Percentiles rank a stretch among this genome's conserved stretches.
These are phyloP conservation scores for Teleiodes luculella DNA, from an alignment of 2,888 invertebrate species.

Conservation along the genomic window DNA sequence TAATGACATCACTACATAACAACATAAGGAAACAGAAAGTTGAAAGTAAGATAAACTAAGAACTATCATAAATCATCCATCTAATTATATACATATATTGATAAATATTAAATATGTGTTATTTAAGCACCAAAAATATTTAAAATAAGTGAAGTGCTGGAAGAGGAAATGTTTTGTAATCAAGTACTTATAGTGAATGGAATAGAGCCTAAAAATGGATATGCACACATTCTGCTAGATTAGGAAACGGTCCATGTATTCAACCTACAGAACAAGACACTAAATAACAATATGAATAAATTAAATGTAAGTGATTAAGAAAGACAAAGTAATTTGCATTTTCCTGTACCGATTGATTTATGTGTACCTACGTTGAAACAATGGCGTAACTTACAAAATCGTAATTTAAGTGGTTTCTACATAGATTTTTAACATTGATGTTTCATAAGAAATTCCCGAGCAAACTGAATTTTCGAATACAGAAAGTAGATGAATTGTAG, in stretches of 20 bases:
- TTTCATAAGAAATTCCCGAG: no score
- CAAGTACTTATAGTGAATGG: neutral
- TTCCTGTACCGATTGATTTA: conserved; percentile 34
- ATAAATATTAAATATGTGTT: no score
- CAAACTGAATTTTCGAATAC: no score
- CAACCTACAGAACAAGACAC: neutral
- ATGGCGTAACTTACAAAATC: neutral
- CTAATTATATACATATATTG: no score
- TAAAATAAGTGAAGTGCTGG: no score
- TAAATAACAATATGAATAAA: conserved; percentile 17
- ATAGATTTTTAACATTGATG: no score
- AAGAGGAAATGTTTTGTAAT: no score
- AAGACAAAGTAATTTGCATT: conserved; percentile 43
- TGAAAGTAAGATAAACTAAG: no score
- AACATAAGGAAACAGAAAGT: neutral
- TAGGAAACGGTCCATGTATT: neutral
- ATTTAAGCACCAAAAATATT: no score
- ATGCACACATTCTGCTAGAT: no score
- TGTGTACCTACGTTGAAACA: conserved; percentile 28
- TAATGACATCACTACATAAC: neutral
- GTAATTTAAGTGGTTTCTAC: neutral
- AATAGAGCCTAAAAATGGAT: neutral
- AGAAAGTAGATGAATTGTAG: neutral
- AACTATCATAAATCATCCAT: no score
- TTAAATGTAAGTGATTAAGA: conserved; percentile 32